A percentile compares a stretch with the other conserved stretches of the same genome.
phyloP scores from a whole-genome alignment of 2,113 vertebrate species.

The Chloroceryle aenea region DNA sequence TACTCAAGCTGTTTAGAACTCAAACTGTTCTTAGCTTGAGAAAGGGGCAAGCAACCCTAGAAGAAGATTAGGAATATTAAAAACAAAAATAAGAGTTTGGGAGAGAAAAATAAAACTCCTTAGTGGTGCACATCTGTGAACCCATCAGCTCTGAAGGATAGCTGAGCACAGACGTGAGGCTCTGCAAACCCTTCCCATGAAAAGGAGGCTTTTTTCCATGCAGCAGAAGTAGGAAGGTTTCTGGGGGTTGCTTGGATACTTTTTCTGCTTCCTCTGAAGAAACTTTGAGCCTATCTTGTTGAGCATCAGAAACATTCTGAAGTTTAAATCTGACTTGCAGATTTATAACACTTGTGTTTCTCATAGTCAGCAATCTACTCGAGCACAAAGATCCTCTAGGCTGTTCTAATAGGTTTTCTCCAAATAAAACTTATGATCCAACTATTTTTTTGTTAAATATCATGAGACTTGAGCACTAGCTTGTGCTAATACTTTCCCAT shows the following conservation, averaged over 20 bases:
- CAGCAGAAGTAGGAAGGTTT: not conserved
- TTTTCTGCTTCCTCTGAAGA: not conserved
- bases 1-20: too few species aligned
- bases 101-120: not conserved
- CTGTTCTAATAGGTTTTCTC: not conserved
- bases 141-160: not conserved
- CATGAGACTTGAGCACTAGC: not conserved
- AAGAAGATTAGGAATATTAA: conserved; percentile 3
- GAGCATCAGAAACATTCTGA: not conserved
- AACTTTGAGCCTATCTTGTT: not conserved
- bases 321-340: not conserved
- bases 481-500: not conserved
- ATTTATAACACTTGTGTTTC: not conserved
- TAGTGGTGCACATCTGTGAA: not conserved
- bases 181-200: not conserved
- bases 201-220: not conserved
- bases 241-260: not conserved
- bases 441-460: not conserved
- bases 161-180: not conserved
- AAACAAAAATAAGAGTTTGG: not conserved
- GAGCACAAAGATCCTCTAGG: not conserved
- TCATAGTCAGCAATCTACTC: not conserved
- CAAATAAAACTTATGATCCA: not conserved
- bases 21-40: not conserved
- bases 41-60: not conserved